These are phyloP conservation scores for Engraulis encrasicolus DNA, from an alignment of 2,113 vertebrate species.

Conservation along the genomic window DNA sequence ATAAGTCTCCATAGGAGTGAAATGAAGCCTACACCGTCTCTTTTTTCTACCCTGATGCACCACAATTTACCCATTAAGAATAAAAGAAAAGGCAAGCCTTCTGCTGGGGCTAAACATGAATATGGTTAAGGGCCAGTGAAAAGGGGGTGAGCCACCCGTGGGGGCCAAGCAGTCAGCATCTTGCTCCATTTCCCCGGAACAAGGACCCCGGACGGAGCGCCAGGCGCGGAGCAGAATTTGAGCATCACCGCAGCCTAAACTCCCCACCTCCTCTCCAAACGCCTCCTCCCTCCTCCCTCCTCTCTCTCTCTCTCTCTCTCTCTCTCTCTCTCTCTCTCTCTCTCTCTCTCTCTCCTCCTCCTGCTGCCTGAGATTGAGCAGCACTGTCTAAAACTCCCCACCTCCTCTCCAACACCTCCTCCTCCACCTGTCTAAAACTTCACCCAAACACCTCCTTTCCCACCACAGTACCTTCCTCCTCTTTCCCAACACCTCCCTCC, in stretches of 20 bases:
- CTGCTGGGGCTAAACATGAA: slow-evolving; percentile 80
- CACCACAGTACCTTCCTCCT: no score
- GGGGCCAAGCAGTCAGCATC: slow-evolving; percentile 66
- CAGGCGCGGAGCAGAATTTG: slow-evolving; percentile 68
- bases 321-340: no score
- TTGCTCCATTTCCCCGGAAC: slow-evolving; percentile 75
- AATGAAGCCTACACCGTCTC: slow-evolving; percentile 53
- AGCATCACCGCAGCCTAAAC: slow-evolving; percentile 75
- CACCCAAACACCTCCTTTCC: no score
- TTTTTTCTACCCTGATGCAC: slow-evolving; percentile 57
- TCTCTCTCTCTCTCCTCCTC: no score
- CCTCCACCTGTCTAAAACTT: no score
- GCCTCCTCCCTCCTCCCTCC: slow-evolving; percentile 56
- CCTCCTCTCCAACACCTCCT: no score
- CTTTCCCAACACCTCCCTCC: no score
- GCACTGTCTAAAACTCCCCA: no score
- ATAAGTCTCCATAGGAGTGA: slow-evolving; percentile 54
- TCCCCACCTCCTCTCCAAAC: no score
- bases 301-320: background rate
- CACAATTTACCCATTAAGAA: slow-evolving; percentile 78
- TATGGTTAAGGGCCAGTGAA: slow-evolving; percentile 74
- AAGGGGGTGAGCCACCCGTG: slow-evolving; percentile 55
- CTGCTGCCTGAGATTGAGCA: no score
- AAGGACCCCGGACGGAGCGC: slow-evolving; percentile 68
- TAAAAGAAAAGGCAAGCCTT: slow-evolving; percentile 71